These are phyloP conservation scores for Mormyrus hasselquistii DNA, from an alignment of 2,797 vertebrate species.

Conservation along the genomic window DNA sequence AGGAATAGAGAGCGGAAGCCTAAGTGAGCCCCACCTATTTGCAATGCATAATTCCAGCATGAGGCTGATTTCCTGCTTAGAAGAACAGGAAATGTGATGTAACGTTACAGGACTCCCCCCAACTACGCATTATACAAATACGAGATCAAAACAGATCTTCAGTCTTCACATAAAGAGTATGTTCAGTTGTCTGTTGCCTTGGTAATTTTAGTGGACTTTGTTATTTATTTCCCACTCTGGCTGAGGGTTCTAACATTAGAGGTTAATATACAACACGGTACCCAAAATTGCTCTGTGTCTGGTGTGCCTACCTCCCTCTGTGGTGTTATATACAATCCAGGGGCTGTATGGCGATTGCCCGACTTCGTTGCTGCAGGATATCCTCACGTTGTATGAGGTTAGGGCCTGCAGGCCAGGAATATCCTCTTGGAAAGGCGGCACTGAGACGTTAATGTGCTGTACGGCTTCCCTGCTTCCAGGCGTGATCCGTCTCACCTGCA, in stretches of 20 bases:
- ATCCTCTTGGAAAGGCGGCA: slow-evolving; percentile 67
- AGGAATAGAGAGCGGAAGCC: slow-evolving; percentile 57
- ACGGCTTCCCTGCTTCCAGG: slow-evolving; percentile 55
- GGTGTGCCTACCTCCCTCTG: slow-evolving; percentile 76
- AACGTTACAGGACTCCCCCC: slow-evolving; percentile 1
- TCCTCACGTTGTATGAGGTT: slow-evolving; percentile 70
- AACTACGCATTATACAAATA: background rate
- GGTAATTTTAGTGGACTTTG: background rate
- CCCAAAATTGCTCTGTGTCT: background rate
- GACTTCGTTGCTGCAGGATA: slow-evolving; percentile 85
- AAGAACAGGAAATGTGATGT: slow-evolving; percentile 43
- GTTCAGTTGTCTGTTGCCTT: background rate
- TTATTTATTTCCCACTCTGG: background rate
- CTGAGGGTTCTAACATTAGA: background rate
- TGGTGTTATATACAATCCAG: slow-evolving; percentile 80
- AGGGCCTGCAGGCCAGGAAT: slow-evolving; percentile 72
- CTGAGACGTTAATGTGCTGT: slow-evolving; percentile 52
- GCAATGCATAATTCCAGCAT: slow-evolving; percentile 47
- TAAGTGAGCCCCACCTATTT: slow-evolving; percentile 51
- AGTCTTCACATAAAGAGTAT: background rate
- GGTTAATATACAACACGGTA: background rate
- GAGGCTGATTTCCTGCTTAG: slow-evolving; percentile 50
- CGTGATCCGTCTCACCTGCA: slow-evolving; percentile 59
- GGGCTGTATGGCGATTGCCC: slow-evolving; percentile 64
- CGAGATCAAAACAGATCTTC: background rate